These are phyloP conservation scores for Polyodon spathula DNA, from an alignment of 2,113 vertebrate genomes.

Conservation along the genomic window DNA sequence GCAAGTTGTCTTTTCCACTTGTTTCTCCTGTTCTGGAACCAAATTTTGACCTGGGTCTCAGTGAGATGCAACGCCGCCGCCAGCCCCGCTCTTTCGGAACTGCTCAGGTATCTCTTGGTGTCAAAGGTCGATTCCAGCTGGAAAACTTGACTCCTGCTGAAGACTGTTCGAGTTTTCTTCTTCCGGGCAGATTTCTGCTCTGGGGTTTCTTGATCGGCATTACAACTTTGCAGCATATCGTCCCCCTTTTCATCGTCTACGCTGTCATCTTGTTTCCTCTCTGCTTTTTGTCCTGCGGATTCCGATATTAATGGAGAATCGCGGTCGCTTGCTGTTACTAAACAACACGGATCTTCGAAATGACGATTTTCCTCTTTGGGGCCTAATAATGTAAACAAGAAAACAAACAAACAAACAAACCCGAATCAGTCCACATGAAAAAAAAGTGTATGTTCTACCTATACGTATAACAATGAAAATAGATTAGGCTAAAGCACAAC, in stretches of 20 bases:
- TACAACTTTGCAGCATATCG: slow-evolving; percentile 27
- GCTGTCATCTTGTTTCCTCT: slow-evolving; percentile 28
- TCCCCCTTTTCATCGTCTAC: slow-evolving; percentile 39
- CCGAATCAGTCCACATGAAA: too few relatives aligned
- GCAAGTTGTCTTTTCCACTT: slow-evolving; percentile 86
- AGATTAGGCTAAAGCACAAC: too few relatives aligned
- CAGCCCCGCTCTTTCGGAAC: slow-evolving; percentile 71
- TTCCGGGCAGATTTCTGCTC: slow-evolving; percentile 46
- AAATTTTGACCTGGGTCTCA: slow-evolving; percentile 85
- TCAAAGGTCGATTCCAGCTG: slow-evolving; percentile 82
- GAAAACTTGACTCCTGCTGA: slow-evolving; percentile 79
- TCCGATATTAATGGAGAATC: slow-evolving; percentile 70
- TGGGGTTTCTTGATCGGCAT: slow-evolving; percentile 30
- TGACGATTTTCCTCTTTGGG: slow-evolving; percentile 23
- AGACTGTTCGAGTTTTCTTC: slow-evolving; percentile 84
- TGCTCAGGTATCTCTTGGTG: slow-evolving; percentile 78
- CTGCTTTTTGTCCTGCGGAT: slow-evolving; percentile 41
- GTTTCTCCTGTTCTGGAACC: slow-evolving; percentile 83
- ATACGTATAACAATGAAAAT: too few relatives aligned
- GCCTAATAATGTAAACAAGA: slow-evolving; percentile 30
- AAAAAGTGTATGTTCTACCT: too few relatives aligned
- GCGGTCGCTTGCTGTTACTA: slow-evolving; percentile 59
- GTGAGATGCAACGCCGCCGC: slow-evolving; percentile 73
- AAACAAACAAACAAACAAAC: too few relatives aligned
- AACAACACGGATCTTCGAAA: slow-evolving; percentile 40